Evolutionary conservation across 2,888 invertebrate genomes (phyloP).

Genomic region (Eugnorisma glareosa): DNA sequence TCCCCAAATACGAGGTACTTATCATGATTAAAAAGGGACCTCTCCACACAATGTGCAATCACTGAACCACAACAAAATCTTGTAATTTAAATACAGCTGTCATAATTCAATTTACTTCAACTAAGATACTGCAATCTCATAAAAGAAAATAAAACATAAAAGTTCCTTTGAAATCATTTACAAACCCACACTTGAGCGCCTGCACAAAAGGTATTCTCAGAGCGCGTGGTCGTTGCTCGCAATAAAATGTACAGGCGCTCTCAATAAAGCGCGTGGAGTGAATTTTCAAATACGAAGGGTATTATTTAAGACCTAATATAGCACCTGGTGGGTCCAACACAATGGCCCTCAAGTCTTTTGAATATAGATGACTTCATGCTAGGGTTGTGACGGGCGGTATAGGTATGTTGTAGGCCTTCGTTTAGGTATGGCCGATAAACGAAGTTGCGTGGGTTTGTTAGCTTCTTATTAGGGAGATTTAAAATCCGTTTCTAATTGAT

Average conservation of each 20-base stretch:
- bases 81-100: slow-evolving; percentile 28
- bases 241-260: slow-evolving; percentile 71
- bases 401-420: neutral
- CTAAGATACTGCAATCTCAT: slow-evolving; percentile 35
- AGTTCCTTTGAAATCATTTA: slow-evolving; percentile 56
- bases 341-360: slow-evolving; percentile 66
- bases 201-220: slow-evolving; percentile 67
- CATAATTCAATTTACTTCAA: slow-evolving; percentile 42
- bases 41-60: too few species aligned
- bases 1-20: neutral
- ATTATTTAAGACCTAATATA: slow-evolving; percentile 68
- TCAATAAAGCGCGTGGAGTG: slow-evolving; percentile 67
- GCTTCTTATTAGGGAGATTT: neutral
- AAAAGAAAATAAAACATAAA: slow-evolving; percentile 40
- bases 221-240: slow-evolving; percentile 66
- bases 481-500: neutral
- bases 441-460: neutral
- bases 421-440: too few species aligned
- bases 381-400: slow-evolving; percentile 47
- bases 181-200: slow-evolving; percentile 64
- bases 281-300: slow-evolving; percentile 65
- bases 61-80: neutral
- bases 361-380: slow-evolving; percentile 61
- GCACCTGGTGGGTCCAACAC: slow-evolving; percentile 58
- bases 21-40: neutral